phyloP scores from a whole-genome alignment of 92 coral and sea anemone species.

The Pocillopora grandis region DNA sequence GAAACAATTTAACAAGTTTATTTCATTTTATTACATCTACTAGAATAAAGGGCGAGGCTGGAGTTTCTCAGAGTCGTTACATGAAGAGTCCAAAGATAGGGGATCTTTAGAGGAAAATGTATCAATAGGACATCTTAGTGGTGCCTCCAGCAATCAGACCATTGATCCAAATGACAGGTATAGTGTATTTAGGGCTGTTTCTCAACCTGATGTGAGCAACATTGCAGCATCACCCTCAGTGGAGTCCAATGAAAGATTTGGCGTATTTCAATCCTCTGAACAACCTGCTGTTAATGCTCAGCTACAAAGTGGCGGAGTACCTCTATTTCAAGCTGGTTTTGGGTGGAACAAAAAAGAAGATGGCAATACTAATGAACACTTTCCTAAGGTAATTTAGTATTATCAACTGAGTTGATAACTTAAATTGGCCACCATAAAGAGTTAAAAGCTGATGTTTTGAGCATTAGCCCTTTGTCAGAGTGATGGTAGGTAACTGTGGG shows the following conservation, averaged over 20 bases:
- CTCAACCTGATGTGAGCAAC: constrained; percentile 3
- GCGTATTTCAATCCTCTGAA: constrained; percentile 18
- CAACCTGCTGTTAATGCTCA: not conserved
- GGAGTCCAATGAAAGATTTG: constrained; percentile 17
- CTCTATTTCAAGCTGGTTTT: constrained; percentile 14
- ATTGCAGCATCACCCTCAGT: not conserved
- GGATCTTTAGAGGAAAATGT: not conserved
- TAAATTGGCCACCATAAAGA: too few species aligned
- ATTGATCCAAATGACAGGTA: constrained; percentile 68
- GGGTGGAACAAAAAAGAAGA: constrained; percentile 15
- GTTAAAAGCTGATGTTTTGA: too few species aligned
- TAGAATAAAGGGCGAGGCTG: constrained; percentile 73
- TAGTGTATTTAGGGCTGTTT: constrained; percentile 44
- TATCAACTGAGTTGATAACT: too few species aligned
- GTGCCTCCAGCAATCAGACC: constrained; percentile 39
- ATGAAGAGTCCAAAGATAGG: constrained; percentile 21
- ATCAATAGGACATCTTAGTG: not conserved
- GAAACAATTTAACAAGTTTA: too few species aligned
- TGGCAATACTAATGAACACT: not conserved
- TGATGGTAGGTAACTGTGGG: too few species aligned
- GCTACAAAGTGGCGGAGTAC: not conserved
- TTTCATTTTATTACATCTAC: not conserved
- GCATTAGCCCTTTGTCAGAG: too few species aligned
- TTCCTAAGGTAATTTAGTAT: not conserved
- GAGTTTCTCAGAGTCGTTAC: constrained; percentile 65